Evolutionary conservation across 1,140 invertebrate species (phyloP), one percentile per base, ranked within the genome.

Genomic region (Lepidurus couesii): DNA sequence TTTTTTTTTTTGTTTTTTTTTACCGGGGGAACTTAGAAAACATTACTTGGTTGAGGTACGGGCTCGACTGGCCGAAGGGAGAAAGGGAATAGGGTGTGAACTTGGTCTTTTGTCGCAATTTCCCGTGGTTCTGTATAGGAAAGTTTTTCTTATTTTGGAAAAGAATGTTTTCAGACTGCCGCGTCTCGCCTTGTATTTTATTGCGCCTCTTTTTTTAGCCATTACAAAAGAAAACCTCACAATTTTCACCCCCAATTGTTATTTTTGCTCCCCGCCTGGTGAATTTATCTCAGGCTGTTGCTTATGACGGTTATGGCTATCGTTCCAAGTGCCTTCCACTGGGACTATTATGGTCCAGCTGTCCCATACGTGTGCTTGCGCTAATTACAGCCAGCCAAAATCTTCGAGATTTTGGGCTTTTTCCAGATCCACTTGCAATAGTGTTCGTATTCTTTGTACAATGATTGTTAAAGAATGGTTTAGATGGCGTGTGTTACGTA

Each of bases 161-260:
- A 43, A 11, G 42, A 44, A 45, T 43, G 24, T 76, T 44, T 45
- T 76, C 8, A 2, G 42, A 44, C 44, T 77, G 65, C 42, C 2
- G 24, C 76, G 76, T 34, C n/a, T 77, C 6, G 44, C 44, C 26
- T 65, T 13, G 34, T 26, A 34, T 44, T 76, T 47, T 76, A 44
- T 26, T 47, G 44, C 44, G 75, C 42, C 11, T 11, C 34, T 43
- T 21, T 76, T 76, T 47, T 76, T 76, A 76, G 44, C 26, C 34
- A 26, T 75, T 75, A 65, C 53, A 65, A 21, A 65, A 21, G n/a
- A 65, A 65, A 65, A 65, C 21, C 7, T 65, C 13, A 21, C 53
- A 4, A n/a, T 65, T 65, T 21, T 65, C 53, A 65, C 16, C 53
- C 53, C 45, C 53, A 21, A 65, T 65, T 13, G 53, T 65, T 21